Evolutionary conservation across 2,113 vertebrate genomes (phyloP).

Genomic region (Toxotes chatareus): DNA sequence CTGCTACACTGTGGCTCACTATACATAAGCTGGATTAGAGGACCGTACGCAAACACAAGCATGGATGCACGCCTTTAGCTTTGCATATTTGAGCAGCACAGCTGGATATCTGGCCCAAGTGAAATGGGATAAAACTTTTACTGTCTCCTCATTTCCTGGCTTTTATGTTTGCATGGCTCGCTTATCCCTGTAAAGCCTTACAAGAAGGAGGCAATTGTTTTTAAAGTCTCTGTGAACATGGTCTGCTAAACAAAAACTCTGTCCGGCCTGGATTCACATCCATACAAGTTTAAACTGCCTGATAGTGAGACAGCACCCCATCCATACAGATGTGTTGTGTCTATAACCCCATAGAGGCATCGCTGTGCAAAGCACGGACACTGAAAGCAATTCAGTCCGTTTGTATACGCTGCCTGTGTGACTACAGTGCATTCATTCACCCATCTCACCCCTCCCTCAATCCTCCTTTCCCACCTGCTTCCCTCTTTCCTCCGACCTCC

Average conservation of each 20-base stretch:
- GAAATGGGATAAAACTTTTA: constrained; percentile 61
- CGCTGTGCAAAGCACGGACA: constrained; percentile 65
- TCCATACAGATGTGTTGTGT: constrained; percentile 60
- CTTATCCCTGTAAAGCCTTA: constrained; percentile 48
- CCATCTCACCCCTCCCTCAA: constrained; percentile 38
- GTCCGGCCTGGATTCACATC: constrained; percentile 35
- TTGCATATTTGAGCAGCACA: constrained; percentile 66
- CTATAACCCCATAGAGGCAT: constrained; percentile 53
- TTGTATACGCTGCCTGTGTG: constrained; percentile 62
- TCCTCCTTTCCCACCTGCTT: constrained; percentile 68
- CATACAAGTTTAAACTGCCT: constrained; percentile 55
- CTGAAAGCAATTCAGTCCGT: constrained; percentile 62
- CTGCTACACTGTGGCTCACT: constrained; percentile 51
- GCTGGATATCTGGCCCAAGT: constrained; percentile 50
- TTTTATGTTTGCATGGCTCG: constrained; percentile 31
- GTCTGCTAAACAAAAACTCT: constrained; percentile 48
- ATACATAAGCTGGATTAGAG: constrained; percentile 69
- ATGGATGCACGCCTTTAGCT: constrained; percentile 53
- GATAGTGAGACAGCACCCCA: constrained; percentile 31
- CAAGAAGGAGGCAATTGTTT: constrained; percentile 45
- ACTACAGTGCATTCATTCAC: constrained; percentile 77
- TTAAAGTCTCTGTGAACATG: constrained; percentile 35
- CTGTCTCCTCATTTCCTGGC: constrained; percentile 39
- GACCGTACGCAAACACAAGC: constrained; percentile 56
- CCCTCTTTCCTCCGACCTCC: constrained; percentile 44